Base-by-base conservation (phyloP, 30 jellyfish, hydroid and myxozoan species). In the Mastigias papua region DNA sequence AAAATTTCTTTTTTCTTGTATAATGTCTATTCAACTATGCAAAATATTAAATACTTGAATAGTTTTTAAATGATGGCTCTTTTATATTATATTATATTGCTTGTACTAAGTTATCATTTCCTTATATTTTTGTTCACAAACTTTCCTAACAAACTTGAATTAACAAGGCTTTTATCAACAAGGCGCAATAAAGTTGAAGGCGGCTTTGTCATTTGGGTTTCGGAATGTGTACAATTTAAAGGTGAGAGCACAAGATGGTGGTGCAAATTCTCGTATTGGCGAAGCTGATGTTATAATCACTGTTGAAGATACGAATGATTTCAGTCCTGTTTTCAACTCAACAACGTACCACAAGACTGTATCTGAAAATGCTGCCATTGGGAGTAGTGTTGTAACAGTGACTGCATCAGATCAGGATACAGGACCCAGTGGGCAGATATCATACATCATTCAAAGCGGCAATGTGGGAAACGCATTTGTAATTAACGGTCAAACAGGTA, bases 351-450 rank as follows among this genome's bases (percentile, higher is more conserved):
- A 57, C 32, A 76, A 62, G 31, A 62, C 26, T 23, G 57, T 86
- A 11, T 57, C 89, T 37, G 95, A 86, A 33, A 66, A 76, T 68
- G 58, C 86, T 2, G 37, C 69, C 20, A 31, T 23, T 21, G 96
- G 91, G 5, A 69, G 32, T 32, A 42, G 34, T 30, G 65, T 94
- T n/a, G 80, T 82, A 33, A 54, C 71, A 15, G 97, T 89, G 26
- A 51, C 75, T 5, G 98, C 98, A 51, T 84, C 97, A 17, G 98
- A 94, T 57, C 66, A 51, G 50, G 98, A 94, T 42, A 69, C 85
- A 2, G 97, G 97, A 0, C 65, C 88, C 4, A 94, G 94, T 78
- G 97, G 91, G 48, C 90, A 81, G 23, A 60, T 94, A 20, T 97
- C 80, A 9, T 94, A 71, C 91, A 70, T 79, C 50, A 94, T 94